Base-by-base conservation (phyloP, 1,140 invertebrate species). In the Grapholita molesta region DNA sequence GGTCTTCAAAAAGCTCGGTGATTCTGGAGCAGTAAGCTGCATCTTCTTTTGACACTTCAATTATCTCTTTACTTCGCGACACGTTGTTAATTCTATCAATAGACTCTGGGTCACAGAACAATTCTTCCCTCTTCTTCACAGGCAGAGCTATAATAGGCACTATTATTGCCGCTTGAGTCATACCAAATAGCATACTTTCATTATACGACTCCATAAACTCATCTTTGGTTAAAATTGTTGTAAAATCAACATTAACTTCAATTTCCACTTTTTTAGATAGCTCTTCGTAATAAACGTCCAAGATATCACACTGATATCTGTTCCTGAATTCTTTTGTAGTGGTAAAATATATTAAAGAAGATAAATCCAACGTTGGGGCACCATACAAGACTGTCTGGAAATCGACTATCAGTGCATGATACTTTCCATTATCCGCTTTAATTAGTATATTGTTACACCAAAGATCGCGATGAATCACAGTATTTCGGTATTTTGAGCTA, bases 391-490 rank as follows among this genome's bases (percentile, higher is more conserved):
- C 92, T 25, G 95, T 84, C 82, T 95, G 95, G 67, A 94, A 95
- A 77, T 95, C 95, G 18, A 95, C 90, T 3, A 95, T 73, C 9
- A 93, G 87, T 12, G 93, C 93, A 66, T 85, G 80, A 18, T 66
- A 66, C 11, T 69, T 28, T 8, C 77, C 82, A 66, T 88, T 80
- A 3, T 79, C 76, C 69, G 93, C 93, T 78, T 94, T 94, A 38
- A 94, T 93, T 75, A 95, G 90, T 8, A 95, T 79, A 77, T 95
- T 95, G 73, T 94, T 94, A 1, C 89, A 78, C 94, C 94, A 95
- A 3, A 95, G 72, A 84, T 95, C 94, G 0, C 93, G 93, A 78
- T 95, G 95, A 18, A 86, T 85, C 0, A 94, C 74, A 0, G 93
- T 93, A 68, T 95, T 95, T n/a, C 85, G 80, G 57, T 92, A 93